A percentile compares a stretch with the other conserved stretches of the same genome.
phyloP scores from a whole-genome alignment of 2,888 invertebrate species.

The Lapara coniferarum region DNA sequence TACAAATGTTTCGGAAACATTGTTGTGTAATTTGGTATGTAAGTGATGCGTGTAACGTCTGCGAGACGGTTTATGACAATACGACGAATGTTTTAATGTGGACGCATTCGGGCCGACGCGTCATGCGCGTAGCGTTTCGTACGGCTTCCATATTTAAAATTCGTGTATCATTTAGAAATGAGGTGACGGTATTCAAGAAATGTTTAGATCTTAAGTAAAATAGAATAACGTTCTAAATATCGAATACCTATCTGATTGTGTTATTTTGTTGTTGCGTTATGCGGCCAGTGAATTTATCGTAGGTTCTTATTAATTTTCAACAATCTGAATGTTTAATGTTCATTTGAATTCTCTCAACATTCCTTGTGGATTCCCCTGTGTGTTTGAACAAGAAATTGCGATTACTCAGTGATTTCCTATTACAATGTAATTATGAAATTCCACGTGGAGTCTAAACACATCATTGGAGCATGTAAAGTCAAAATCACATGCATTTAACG shows the following conservation, averaged over 20 bases:
- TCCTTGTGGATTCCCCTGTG: too few relatives aligned
- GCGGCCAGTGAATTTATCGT: too few relatives aligned
- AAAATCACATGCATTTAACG: not conserved
- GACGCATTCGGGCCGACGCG: slow-evolving; percentile 7
- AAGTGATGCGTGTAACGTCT: slow-evolving; percentile 41
- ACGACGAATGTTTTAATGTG: slow-evolving; percentile 23
- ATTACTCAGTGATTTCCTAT: too few relatives aligned
- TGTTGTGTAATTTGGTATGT: slow-evolving; percentile 48
- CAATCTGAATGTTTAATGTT: too few relatives aligned
- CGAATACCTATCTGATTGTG: not conserved
- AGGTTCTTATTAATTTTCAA: not conserved
- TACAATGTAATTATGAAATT: too few relatives aligned
- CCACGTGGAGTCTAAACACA: too few relatives aligned
- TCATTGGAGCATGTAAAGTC: not conserved
- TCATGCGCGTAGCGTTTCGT: not conserved
- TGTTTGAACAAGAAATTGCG: too few relatives aligned
- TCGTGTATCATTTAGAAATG: not conserved
- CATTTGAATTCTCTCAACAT: too few relatives aligned
- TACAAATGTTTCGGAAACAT: slow-evolving; percentile 49
- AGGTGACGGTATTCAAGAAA: not conserved
- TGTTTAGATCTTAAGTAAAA: not conserved
- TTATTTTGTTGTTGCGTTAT: not conserved
- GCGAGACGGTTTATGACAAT: slow-evolving; percentile 38
- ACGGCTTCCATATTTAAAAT: slow-evolving; percentile 9
- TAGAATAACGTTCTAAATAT: not conserved